Percentiles rank a stretch among this genome's conserved stretches.
Evolutionary conservation across 2,797 vertebrate species (phyloP).

Genomic region (Brotula barbata): DNA sequence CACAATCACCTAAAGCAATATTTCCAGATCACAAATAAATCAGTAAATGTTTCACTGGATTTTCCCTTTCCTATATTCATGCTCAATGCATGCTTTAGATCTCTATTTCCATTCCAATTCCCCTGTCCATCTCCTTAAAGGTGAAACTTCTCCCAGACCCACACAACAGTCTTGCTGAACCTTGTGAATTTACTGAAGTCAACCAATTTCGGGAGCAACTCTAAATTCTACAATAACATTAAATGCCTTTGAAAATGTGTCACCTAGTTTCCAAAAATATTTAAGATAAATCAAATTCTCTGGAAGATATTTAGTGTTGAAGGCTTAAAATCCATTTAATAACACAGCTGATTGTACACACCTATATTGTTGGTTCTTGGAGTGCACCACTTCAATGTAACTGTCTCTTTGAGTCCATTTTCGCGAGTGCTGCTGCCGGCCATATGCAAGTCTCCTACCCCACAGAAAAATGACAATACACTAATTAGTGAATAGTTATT

Average conservation of each 20-base stretch:
- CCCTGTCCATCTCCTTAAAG: too few relatives aligned
- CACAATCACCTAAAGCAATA: not conserved
- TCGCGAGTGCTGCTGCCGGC: slow-evolving; percentile 87
- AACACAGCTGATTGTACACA: slow-evolving; percentile 28
- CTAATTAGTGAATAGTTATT: not conserved
- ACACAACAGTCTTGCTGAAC: not conserved
- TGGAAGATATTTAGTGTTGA: not conserved
- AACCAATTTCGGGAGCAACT: too few relatives aligned
- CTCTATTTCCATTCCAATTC: too few relatives aligned
- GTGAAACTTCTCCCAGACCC: too few relatives aligned
- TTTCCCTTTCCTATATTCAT: not conserved
- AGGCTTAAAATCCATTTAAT: not conserved
- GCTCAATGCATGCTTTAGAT: not conserved
- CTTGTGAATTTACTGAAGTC: not conserved
- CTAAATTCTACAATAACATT: too few relatives aligned
- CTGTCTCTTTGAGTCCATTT: slow-evolving; percentile 91
- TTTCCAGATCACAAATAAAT: not conserved
- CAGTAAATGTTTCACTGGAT: not conserved
- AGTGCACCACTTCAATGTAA: slow-evolving; percentile 98
- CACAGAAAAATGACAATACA: slow-evolving; percentile 14
- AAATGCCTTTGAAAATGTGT: too few relatives aligned
- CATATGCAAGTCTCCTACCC: slow-evolving; percentile 88
- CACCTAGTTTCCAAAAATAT: too few relatives aligned
- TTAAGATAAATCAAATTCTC: too few relatives aligned
- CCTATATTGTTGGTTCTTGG: slow-evolving; percentile 87